These are phyloP conservation scores for Cryptosula pallasiana DNA, from an alignment of 2,888 invertebrate species.

Conservation along the genomic window DNA sequence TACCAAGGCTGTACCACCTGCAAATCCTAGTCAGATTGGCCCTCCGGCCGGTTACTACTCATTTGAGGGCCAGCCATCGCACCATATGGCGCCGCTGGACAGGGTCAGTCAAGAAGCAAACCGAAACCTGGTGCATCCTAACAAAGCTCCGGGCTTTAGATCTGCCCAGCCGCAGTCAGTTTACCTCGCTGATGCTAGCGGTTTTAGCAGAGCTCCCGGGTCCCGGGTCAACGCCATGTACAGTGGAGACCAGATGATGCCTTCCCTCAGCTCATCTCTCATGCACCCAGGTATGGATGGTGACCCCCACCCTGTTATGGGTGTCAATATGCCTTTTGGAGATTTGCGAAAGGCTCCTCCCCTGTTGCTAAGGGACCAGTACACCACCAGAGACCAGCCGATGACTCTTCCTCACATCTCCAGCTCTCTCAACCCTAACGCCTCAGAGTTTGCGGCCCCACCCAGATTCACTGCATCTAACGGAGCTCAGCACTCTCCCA, in stretches of 20 bases:
- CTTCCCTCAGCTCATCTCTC: not conserved
- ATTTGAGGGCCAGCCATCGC: slow-evolving; percentile 4
- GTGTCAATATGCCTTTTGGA: not conserved
- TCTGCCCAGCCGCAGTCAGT: not conserved
- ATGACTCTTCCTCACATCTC: slow-evolving; percentile 53
- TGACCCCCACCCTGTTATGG: slow-evolving; percentile 23
- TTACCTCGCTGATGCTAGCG: not conserved
- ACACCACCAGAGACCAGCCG: slow-evolving; percentile 47
- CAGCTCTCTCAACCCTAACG: slow-evolving; percentile 70
- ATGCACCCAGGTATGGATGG: slow-evolving; percentile 27
- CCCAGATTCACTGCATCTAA: not conserved
- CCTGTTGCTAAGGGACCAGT: slow-evolving; percentile 36
- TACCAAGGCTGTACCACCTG: not conserved
- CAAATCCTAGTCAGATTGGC: not conserved
- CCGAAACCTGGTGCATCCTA: not conserved
- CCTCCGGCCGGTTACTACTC: not conserved
- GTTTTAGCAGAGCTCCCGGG: slow-evolving; percentile 38
- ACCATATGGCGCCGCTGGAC: no score
- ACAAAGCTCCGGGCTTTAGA: slow-evolving; percentile 15
- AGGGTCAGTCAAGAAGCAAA: not conserved
- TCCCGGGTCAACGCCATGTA: slow-evolving; percentile 31
- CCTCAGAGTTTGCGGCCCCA: slow-evolving; percentile 68
- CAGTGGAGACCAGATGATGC: slow-evolving; percentile 22
- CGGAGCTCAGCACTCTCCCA: not conserved
- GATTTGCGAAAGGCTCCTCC: not conserved